Conservation (phyloP, 2,797 vertebrate species). For the Eulemur albifrons region DNA sequence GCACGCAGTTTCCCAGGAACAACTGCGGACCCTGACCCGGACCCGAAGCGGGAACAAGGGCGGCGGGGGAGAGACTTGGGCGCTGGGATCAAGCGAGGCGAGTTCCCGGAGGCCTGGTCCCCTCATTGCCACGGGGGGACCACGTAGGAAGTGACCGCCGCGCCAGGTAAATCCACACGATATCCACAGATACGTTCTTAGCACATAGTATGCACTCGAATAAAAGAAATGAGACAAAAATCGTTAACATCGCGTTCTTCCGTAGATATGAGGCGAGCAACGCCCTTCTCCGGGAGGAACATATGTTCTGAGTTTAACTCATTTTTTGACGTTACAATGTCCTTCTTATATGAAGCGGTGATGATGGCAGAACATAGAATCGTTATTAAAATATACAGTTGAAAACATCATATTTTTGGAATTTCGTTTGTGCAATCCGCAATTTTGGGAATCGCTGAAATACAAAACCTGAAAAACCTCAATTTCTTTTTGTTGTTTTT, state of each 20-base stretch:
- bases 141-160: fast-evolving
- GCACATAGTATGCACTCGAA: background rate
- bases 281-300: fast-evolving
- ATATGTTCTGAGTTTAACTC: background rate
- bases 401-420: background rate
- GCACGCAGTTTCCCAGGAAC: background rate
- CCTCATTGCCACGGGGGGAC: fast-evolving
- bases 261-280: background rate
- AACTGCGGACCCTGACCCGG: fast-evolving
- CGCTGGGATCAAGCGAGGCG: background rate
- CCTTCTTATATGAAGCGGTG: background rate
- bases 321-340: background rate
- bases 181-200: background rate
- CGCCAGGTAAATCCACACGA: background rate
- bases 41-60: fast-evolving
- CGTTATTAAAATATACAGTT: background rate
- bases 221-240: background rate
- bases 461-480: background rate
- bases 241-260: background rate
- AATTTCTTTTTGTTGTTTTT: background rate
- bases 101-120: background rate
- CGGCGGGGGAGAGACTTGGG: fast-evolving
- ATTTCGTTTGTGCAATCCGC: background rate
- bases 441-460: background rate
- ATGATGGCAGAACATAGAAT: background rate